A percentile compares a stretch with the other conserved stretches of the same genome.
Conservation (phyloP, 2,113 vertebrate species). For the Strix uralensis region DNA sequence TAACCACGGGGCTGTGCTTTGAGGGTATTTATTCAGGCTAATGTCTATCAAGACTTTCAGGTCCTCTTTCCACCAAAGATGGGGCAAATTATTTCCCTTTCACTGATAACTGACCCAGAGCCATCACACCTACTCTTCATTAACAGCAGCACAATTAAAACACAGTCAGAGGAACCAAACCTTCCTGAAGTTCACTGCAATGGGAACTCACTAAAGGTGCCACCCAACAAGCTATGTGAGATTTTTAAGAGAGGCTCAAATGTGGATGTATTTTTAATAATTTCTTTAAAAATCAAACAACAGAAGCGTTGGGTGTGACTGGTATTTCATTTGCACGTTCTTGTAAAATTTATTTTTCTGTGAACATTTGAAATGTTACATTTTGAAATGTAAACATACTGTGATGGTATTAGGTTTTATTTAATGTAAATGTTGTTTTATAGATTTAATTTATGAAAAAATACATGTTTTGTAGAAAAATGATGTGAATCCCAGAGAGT, state of each 20-base stretch:
- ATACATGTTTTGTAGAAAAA: not conserved
- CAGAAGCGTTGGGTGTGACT: not conserved
- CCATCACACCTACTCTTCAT: not conserved
- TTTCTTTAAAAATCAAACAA: not conserved
- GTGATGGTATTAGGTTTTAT: not conserved
- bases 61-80: not conserved
- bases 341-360: not conserved
- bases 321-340: not conserved
- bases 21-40: not conserved
- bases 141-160: not conserved
- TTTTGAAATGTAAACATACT: not conserved
- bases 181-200: not conserved
- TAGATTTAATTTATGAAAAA: constrained; percentile 59
- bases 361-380: not conserved
- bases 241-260: not conserved
- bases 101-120: not conserved
- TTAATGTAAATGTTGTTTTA: constrained; percentile 40
- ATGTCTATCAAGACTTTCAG: not conserved
- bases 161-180: not conserved
- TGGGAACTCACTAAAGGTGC: not conserved
- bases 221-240: rapidly evolving
- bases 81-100: not conserved
- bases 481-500: not conserved
- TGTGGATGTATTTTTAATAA: not conserved
- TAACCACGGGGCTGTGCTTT: not conserved